Evolutionary conservation across 2,113 vertebrate species (phyloP), one percentile per base, ranked within the genome.

Genomic region (Miniopterus natalensis): DNA sequence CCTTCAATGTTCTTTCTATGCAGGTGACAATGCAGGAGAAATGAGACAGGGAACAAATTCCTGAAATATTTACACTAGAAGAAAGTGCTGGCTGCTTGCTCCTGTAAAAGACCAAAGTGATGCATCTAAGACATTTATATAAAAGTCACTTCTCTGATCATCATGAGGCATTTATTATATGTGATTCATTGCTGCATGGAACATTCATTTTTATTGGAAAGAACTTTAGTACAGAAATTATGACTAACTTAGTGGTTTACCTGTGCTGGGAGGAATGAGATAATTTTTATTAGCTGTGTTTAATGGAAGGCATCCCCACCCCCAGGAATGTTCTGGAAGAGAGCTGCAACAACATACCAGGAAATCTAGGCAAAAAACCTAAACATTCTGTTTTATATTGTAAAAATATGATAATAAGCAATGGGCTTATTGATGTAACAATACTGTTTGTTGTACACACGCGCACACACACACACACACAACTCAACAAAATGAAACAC

Each of bases 361-460:
- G 61, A 88, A 88, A 63, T 65, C 77, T 77, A 90, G 95, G 27
- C 61, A 73, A 55, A 66, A 40, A 75, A 23, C 68, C 59, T 59
- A 80, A 93, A 94, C 27, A 86, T 91, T 90, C 45, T 90, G 63
- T 86, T 91, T 78, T 78, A 83, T 77, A 88, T 36, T 90, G 14
- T 20, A n/a, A 93, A 91, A 79, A 61, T 74, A n/a, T 57, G 31
- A 55, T 70, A 77, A 92, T 57, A 66, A 90, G 40, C 49, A 79
- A 36, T 75, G 40, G 25, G 42, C 10, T 81, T 77, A 53, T 70
- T 70, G 4, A 63, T 68, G 9, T n/a, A 74, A 27, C 6, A 25
- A 42, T 90, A 73, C 5, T 74, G 3, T 77, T 87, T 63, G 3
- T 73, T 73, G 17, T 57, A 53, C 29, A n/a, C 31, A 36, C 27